Evolutionary conservation across 2,888 invertebrate genomes (phyloP).

Genomic region (Deilephila elpenor): DNA sequence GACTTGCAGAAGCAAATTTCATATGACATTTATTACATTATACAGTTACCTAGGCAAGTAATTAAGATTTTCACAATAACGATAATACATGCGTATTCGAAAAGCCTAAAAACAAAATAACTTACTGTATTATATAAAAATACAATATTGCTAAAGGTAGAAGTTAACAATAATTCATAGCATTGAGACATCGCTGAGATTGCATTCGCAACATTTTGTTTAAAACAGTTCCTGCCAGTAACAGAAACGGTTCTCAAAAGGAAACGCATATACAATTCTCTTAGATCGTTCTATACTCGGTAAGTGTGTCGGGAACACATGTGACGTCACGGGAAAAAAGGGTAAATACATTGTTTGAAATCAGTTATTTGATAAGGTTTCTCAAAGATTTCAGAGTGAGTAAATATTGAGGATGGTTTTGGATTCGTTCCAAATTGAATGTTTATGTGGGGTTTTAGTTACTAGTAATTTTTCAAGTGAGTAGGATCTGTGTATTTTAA

Average conservation of each 20-base stretch:
- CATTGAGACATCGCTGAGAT: no score
- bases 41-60: no score
- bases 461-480: not conserved
- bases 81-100: no score
- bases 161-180: no score
- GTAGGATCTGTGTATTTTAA: not conserved
- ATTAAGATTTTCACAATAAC: no score
- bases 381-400: not conserved
- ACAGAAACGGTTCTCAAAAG: not conserved
- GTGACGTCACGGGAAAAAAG: not conserved
- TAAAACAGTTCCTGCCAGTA: not conserved
- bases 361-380: conserved; percentile 5
- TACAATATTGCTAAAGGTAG: no score
- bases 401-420: conserved; percentile 1
- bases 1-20: no score
- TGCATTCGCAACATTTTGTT: not conserved
- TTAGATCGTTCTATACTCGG: not conserved
- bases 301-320: not conserved
- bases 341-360: conserved; percentile 10
- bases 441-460: not conserved
- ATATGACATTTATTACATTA: no score
- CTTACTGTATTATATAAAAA: no score
- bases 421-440: not conserved
- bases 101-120: no score
- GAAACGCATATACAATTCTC: no score